Percentiles rank a stretch among this genome's conserved stretches.
These are phyloP conservation scores for Vireo altiloquus DNA, from an alignment of 2,113 vertebrate species.

Conservation along the genomic window DNA sequence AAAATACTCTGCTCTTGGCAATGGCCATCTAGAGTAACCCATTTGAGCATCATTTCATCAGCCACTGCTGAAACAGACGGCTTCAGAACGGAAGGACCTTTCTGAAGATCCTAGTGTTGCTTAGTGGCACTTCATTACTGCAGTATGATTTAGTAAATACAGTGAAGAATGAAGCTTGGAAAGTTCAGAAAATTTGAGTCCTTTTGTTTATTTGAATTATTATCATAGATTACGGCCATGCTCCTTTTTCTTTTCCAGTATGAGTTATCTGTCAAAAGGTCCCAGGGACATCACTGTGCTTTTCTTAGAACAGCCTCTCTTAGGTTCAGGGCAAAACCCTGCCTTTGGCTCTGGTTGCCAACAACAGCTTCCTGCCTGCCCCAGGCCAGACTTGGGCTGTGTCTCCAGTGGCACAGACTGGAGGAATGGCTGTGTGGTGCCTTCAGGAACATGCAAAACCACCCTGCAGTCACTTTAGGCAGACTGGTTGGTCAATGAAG, in stretches of 20 bases:
- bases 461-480: neutral
- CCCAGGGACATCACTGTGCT: neutral
- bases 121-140: neutral
- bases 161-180: neutral
- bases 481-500: neutral
- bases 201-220: neutral
- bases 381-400: neutral
- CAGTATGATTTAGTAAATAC: neutral
- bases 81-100: neutral
- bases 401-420: neutral
- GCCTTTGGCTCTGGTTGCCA: neutral
- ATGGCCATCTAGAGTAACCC: neutral
- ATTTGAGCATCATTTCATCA: neutral
- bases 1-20: neutral
- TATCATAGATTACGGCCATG: neutral
- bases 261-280: neutral
- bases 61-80: neutral
- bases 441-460: neutral
- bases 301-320: neutral
- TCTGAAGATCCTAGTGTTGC: neutral
- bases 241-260: neutral
- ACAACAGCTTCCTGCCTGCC: neutral
- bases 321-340: neutral
- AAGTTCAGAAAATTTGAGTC: neutral
- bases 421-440: rapidly evolving